phyloP scores from a whole-genome alignment of 1,140 invertebrate species.

The Macrobrachium rosenbergii region DNA sequence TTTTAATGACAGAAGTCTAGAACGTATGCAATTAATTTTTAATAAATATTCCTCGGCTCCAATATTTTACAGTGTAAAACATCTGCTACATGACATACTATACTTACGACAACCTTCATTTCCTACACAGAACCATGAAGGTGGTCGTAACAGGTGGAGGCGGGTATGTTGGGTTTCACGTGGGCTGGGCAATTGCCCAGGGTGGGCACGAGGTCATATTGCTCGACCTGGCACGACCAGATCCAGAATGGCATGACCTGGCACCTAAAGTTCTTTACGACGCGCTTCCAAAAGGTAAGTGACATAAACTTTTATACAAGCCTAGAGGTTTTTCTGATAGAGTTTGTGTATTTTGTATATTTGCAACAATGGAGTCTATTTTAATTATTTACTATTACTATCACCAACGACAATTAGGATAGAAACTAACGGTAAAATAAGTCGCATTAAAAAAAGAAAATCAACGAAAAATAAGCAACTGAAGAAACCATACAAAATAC shows the following conservation, averaged over 20 bases:
- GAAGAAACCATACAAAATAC: too few relatives aligned
- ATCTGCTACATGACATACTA: too few relatives aligned
- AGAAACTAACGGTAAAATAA: too few relatives aligned
- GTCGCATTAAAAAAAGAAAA: too few relatives aligned
- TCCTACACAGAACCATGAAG: background rate
- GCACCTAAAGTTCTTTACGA: conserved; percentile 25
- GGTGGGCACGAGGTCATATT: conserved; percentile 27
- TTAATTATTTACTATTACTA: too few relatives aligned
- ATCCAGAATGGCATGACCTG: conserved; percentile 34
- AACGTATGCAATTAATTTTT: background rate
- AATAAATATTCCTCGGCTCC: background rate
- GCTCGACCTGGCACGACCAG: conserved; percentile 7
- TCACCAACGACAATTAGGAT: too few relatives aligned
- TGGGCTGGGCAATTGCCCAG: conserved; percentile 29
- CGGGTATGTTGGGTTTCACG: conserved; percentile 37
- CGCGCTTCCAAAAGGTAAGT: conserved; percentile 30
- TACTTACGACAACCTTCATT: background rate
- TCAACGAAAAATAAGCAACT: too few relatives aligned
- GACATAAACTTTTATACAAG: background rate
- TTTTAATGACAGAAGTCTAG: too few relatives aligned
- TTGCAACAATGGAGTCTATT: too few relatives aligned
- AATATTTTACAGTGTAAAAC: background rate
- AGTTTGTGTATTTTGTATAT: too few relatives aligned
- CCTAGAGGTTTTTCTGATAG: too few relatives aligned
- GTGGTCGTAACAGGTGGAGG: conserved; percentile 40